Evolutionary conservation across 2,888 invertebrate species (phyloP), one percentile per base, ranked within the genome.

Genomic region (Leptothorax acervorum): DNA sequence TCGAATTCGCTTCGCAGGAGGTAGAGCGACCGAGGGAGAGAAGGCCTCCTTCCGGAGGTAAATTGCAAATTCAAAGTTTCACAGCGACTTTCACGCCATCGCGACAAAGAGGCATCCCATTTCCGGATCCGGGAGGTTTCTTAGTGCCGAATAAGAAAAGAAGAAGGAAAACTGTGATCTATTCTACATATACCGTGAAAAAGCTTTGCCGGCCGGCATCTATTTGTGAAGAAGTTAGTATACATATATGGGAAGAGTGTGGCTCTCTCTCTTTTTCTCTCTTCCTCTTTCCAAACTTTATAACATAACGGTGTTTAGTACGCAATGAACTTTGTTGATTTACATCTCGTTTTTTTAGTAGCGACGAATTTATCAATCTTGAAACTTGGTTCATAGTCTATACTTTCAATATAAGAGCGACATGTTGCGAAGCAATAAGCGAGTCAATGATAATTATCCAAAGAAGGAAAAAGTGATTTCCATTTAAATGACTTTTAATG

Each of bases 1-100:
- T 87, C 78, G 75, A 87, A 88, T 87, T 87, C 87, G 89, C 87
- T 85, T 90, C 76, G 85, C 55, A 45, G 81, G 66, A 42, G 51
- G 73, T 60, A 76, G 75, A 55, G 63, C 68, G 79, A 81, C 68
- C 78, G 70, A 65, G 66, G 63, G 55, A 53, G 75, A 23, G 65
- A 45, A 55, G 60, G 31, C 60, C 68, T 66, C 68, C 65, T 76
- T 84, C 86, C 63, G 76, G 63, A 74, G 83, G 85, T 85, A 87
- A 88, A 86, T 84, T 88, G 87, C 87, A 83, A 90, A 89, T 87
- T 84, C 85, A 75, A 88, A 89, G 88, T 88, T 89, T 85, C 83
- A 66, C 78, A 48, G 28, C 42, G 66, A 86, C 85, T 84, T 85
- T 76, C 83, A 63, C 53, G 55, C 68, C 65, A 63, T 83, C 39